phyloP scores from a whole-genome alignment of 2,797 vertebrate species.

The Trichosurus vulpecula region DNA sequence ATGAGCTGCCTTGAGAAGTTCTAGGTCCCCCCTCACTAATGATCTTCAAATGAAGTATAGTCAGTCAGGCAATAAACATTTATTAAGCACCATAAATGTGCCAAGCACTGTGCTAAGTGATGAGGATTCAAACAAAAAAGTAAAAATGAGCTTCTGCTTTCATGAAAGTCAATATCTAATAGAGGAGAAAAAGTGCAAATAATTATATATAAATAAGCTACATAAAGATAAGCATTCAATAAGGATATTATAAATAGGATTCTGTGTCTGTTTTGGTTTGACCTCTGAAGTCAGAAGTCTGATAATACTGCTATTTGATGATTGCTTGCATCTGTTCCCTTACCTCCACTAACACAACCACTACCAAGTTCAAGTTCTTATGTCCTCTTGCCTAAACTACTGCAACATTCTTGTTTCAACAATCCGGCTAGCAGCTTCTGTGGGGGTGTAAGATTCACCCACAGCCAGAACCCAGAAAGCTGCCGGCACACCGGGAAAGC shows the following conservation, averaged over 20 bases:
- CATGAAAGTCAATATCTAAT: background rate
- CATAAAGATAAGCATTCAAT: background rate
- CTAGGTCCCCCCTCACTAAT: background rate
- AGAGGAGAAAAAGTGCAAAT: background rate
- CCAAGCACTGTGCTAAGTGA: background rate
- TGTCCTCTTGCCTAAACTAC: background rate
- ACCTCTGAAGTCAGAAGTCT: background rate
- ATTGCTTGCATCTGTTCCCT: background rate
- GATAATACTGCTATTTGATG: background rate
- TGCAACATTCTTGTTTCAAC: too few species aligned
- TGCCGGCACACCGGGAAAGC: too few species aligned
- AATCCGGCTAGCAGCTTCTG: too few species aligned
- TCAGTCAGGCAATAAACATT: background rate
- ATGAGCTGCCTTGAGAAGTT: background rate
- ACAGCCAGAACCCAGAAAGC: too few species aligned
- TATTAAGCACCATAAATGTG: background rate
- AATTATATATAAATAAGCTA: background rate
- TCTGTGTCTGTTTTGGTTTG: background rate
- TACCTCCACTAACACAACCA: background rate
- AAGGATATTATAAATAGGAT: background rate
- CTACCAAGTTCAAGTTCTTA: background rate
- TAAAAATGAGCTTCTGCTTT: background rate
- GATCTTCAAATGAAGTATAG: background rate
- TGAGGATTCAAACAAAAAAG: background rate
- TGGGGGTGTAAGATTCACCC: too few species aligned